phyloP scores from a whole-genome alignment of 2,797 vertebrate genomes.

The Lophotriccus pileatus region DNA sequence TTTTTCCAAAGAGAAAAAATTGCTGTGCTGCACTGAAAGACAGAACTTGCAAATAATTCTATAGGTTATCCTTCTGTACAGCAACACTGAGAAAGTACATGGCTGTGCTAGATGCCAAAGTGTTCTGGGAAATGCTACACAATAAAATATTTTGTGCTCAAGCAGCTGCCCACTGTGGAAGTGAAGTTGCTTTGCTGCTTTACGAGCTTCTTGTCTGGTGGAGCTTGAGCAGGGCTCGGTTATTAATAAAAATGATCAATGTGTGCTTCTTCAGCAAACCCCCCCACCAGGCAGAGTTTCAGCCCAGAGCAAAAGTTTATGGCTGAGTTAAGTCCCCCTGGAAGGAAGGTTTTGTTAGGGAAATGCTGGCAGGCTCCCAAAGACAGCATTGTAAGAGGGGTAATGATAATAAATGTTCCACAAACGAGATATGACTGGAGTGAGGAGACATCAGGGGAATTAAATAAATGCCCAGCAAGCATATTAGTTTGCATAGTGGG shows the following conservation, averaged over 20 bases:
- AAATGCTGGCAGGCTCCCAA: conserved; percentile 55
- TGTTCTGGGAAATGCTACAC: neutral
- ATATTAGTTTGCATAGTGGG: neutral
- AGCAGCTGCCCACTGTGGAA: neutral
- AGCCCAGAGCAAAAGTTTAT: conserved; percentile 38
- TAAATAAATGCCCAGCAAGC: conserved; percentile 34
- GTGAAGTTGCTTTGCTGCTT: conserved; percentile 9
- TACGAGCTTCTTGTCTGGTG: neutral
- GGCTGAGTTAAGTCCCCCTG: conserved; percentile 13
- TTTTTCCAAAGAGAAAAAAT: neutral
- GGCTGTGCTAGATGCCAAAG: neutral
- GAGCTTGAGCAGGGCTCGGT: neutral
- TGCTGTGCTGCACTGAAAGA: neutral
- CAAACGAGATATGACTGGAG: neutral
- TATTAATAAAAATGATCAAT: conserved; percentile 58
- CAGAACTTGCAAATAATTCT: neutral
- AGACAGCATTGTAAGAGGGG: conserved; percentile 29
- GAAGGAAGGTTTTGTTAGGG: conserved; percentile 55
- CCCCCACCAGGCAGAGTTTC: conserved; percentile 34
- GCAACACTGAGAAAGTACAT: neutral
- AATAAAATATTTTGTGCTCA: neutral
- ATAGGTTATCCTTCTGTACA: neutral
- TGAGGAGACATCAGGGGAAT: conserved; percentile 25
- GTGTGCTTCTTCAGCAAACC: neutral
- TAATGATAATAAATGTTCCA: conserved; percentile 47